A percentile compares a stretch with the other conserved stretches of the same genome.
Evolutionary conservation across 2,888 invertebrate species (phyloP).

Genomic region (Drosophila ochracea): DNA sequence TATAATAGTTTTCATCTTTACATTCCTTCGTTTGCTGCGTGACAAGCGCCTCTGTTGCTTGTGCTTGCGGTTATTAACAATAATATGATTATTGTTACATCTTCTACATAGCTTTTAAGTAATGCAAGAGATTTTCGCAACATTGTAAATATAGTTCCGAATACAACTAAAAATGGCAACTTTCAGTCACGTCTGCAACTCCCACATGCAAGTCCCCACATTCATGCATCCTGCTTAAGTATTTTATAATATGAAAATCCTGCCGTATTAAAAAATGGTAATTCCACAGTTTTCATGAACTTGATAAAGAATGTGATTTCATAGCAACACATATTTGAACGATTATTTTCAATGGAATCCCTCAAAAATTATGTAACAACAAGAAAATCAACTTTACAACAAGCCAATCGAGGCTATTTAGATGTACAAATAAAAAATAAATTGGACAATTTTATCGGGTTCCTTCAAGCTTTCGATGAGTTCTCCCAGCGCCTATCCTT

Average conservation of each 20-base stretch:
- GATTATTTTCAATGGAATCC: background rate
- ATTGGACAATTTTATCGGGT: background rate
- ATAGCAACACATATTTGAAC: background rate
- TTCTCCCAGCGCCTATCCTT: background rate
- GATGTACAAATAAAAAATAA: background rate
- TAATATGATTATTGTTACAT: slow-evolving; percentile 47
- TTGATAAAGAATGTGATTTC: background rate
- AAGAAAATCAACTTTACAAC: background rate
- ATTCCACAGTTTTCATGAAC: background rate
- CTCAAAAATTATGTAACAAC: background rate
- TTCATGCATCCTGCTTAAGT: background rate
- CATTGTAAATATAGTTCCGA: slow-evolving; percentile 43
- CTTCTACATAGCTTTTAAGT: slow-evolving; percentile 12
- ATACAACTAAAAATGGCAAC: slow-evolving; percentile 45
- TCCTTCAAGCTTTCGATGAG: background rate
- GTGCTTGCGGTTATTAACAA: slow-evolving; percentile 29
- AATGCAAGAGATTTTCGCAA: slow-evolving; percentile 1
- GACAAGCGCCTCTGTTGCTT: slow-evolving; percentile 1
- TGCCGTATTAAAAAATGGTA: background rate
- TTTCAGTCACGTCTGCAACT: slow-evolving; percentile 63
- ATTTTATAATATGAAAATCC: background rate
- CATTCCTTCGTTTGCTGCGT: background rate
- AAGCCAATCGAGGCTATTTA: background rate
- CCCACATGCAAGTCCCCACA: slow-evolving; percentile 25
- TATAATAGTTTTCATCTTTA: slow-evolving; percentile 40